phyloP scores from a whole-genome alignment of 2,797 vertebrate genomes.

The Esox masquinongy region DNA sequence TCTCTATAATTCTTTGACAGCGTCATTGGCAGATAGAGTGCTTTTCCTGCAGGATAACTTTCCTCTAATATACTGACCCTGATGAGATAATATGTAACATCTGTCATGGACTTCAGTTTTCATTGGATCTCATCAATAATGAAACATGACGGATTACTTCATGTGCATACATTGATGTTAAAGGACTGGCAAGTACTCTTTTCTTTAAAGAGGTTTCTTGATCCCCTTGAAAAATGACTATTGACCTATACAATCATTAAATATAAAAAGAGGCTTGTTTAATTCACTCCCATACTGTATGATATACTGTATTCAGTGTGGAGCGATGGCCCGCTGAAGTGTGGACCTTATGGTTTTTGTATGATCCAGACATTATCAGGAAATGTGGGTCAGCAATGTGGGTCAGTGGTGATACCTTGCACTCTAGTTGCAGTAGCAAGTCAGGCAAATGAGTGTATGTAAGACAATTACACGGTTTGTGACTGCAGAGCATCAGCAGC shows the following conservation, averaged over 20 bases:
- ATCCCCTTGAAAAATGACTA: constrained; percentile 42
- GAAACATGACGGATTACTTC: not conserved
- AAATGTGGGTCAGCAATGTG: constrained; percentile 30
- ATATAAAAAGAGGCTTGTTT: not conserved
- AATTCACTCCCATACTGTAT: not conserved
- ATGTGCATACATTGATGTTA: constrained; percentile 44
- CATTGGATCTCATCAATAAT: not conserved
- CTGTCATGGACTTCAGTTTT: not conserved
- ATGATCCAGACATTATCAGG: constrained; percentile 44
- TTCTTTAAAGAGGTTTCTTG: not conserved
- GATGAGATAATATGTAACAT: constrained; percentile 13
- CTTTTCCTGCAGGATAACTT: not conserved
- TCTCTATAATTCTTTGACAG: not conserved
- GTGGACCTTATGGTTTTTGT: constrained; percentile 48
- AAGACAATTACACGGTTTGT: constrained; percentile 69
- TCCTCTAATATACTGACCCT: constrained; percentile 44
- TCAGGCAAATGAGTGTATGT: constrained; percentile 68
- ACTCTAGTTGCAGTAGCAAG: constrained; percentile 45
- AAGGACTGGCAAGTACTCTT: constrained; percentile 23
- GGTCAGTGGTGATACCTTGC: constrained; percentile 53
- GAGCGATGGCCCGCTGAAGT: not conserved
- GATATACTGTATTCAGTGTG: not conserved
- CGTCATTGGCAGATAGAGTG: not conserved
- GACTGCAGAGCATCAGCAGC: constrained; percentile 55
- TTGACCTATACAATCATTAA: constrained; percentile 35